Evolutionary conservation across 2,888 invertebrate genomes (phyloP).

Genomic region (Isotomurus palustris): DNA sequence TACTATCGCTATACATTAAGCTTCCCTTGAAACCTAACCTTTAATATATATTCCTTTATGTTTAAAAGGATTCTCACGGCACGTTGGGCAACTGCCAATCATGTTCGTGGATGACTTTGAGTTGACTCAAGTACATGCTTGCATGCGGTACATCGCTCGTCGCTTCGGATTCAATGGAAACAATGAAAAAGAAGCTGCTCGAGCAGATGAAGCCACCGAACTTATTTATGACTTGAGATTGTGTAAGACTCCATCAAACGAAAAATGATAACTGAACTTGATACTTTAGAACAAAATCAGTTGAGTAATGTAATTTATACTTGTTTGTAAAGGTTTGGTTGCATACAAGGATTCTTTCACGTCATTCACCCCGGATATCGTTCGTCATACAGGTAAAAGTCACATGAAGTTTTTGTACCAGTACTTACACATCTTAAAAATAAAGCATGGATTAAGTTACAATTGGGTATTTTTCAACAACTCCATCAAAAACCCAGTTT

Average conservation of each 20-base stretch:
- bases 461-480: background rate
- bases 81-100: slow-evolving; percentile 27
- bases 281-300: background rate
- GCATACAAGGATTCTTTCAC: slow-evolving; percentile 21
- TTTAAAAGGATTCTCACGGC: slow-evolving; percentile 14
- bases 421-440: background rate
- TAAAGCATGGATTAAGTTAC: background rate
- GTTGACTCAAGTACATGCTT: slow-evolving; percentile 19
- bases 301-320: background rate
- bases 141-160: slow-evolving; percentile 18
- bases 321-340: slow-evolving; percentile 11
- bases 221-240: slow-evolving; percentile 22
- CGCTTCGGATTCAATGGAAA: slow-evolving; percentile 22
- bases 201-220: slow-evolving; percentile 26
- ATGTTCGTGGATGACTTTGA: slow-evolving; percentile 21
- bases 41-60: background rate
- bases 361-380: slow-evolving; percentile 22
- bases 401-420: too few species aligned
- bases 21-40: too few species aligned
- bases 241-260: slow-evolving; percentile 11
- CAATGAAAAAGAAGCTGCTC: slow-evolving; percentile 19
- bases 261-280: too few species aligned
- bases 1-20: background rate
- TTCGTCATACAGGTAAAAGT: slow-evolving; percentile 18
- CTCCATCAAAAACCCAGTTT: slow-evolving; percentile 6